A percentile compares a stretch with the other conserved stretches of the same genome.
Evolutionary conservation across 2,797 vertebrate species (phyloP).

Genomic region (Rhadinocentrus ornatus): DNA sequence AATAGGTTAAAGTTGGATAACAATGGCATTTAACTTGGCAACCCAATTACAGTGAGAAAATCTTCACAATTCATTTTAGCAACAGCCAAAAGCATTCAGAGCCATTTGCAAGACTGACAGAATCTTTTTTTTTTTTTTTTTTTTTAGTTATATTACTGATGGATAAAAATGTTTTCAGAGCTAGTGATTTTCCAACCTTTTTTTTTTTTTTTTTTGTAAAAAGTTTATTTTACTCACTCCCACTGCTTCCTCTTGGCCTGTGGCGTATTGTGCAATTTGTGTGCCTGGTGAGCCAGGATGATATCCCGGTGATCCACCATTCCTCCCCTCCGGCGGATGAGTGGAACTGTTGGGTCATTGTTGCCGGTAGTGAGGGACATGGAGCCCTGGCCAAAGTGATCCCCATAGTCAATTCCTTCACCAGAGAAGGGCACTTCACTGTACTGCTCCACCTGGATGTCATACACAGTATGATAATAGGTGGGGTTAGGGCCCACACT

Average conservation of each 20-base stretch:
- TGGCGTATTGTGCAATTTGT: slow-evolving; percentile 89
- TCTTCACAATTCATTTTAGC: neutral
- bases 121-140: accelerated
- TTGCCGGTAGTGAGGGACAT: slow-evolving; percentile 49
- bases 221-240: slow-evolving; percentile 85
- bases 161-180: neutral
- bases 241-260: slow-evolving; percentile 88
- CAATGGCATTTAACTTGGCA: neutral
- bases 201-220: neutral
- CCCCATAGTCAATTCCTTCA: slow-evolving; percentile 45
- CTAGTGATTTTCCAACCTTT: no score
- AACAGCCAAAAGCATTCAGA: neutral
- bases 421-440: slow-evolving; percentile 65
- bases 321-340: slow-evolving; percentile 82
- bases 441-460: slow-evolving; percentile 77
- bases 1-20: neutral
- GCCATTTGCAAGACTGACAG: neutral
- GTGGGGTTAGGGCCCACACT: slow-evolving; percentile 75
- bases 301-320: slow-evolving; percentile 89
- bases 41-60: neutral
- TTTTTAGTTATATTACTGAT: neutral
- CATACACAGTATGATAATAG: slow-evolving; percentile 80
- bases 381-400: slow-evolving; percentile 47
- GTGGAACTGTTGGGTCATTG: slow-evolving; percentile 64
- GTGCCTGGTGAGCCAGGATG: slow-evolving; percentile 89